phyloP scores from a whole-genome alignment of 2,113 vertebrate genomes.

The Triplophysa siluroides region DNA sequence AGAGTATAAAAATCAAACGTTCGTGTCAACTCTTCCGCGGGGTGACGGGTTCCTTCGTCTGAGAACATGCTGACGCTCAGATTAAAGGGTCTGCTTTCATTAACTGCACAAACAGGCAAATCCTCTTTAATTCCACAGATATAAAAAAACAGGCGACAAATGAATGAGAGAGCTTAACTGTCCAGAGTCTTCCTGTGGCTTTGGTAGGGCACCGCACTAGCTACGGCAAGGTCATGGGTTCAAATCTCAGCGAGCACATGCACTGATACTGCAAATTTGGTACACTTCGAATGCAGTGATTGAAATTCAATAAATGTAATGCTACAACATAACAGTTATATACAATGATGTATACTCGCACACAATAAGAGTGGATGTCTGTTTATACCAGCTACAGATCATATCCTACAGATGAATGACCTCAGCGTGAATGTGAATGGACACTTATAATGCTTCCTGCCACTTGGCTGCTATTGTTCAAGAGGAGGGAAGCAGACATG shows the following conservation, averaged over 20 bases:
- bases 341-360: background rate
- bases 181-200: background rate
- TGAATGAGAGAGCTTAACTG: background rate
- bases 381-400: background rate
- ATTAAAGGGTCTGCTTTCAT: slow-evolving; percentile 5
- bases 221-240: too few species aligned
- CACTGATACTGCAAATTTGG: too few species aligned
- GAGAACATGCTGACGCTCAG: background rate
- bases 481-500: slow-evolving; percentile 1
- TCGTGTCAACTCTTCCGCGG: background rate
- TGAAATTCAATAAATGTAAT: too few species aligned
- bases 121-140: slow-evolving; percentile 27
- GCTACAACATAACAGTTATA: background rate
- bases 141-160: background rate
- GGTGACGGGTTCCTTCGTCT: background rate
- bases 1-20: background rate
- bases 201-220: too few species aligned
- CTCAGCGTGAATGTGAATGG: background rate
- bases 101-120: slow-evolving; percentile 14
- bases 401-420: background rate
- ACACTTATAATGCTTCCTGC: slow-evolving; percentile 21
- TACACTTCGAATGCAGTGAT: too few species aligned
- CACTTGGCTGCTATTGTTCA: slow-evolving; percentile 30
- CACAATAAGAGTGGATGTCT: background rate
- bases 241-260: too few species aligned